Percentiles rank a stretch among this genome's conserved stretches.
Conservation (phyloP, 2,113 vertebrate genomes). For the Aegypius monachus region DNA sequence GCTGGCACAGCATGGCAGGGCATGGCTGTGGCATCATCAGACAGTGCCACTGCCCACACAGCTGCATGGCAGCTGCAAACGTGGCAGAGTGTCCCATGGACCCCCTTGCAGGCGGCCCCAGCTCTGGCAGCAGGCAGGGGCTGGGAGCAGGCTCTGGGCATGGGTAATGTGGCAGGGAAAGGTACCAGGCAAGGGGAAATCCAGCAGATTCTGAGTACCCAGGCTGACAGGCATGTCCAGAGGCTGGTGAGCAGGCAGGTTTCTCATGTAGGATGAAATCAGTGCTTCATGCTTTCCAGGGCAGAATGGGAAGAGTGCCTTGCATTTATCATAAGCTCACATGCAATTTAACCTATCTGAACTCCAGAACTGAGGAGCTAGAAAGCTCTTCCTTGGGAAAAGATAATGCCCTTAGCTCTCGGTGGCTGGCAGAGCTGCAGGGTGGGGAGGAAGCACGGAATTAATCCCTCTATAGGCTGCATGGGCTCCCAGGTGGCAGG, state of each 20-base stretch:
- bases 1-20: fast-evolving
- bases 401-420: neutral
- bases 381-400: neutral
- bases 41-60: neutral
- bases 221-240: neutral
- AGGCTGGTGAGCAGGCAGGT: neutral
- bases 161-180: neutral
- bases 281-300: neutral
- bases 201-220: neutral
- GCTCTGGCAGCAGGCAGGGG: neutral
- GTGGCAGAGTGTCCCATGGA: neutral
- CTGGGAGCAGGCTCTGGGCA: neutral
- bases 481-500: neutral
- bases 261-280: neutral
- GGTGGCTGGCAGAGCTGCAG: neutral
- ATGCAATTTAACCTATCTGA: neutral
- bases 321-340: neutral
- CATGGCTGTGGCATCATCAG: neutral
- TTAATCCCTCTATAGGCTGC: neutral
- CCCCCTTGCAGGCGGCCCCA: neutral
- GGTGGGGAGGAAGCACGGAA: neutral
- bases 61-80: neutral
- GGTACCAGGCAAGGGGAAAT: neutral
- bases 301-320: neutral
- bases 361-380: neutral